Evolutionary conservation across 2,113 vertebrate species (phyloP), one percentile per base, ranked within the genome.

Genomic region (Tetrax tetrax): DNA sequence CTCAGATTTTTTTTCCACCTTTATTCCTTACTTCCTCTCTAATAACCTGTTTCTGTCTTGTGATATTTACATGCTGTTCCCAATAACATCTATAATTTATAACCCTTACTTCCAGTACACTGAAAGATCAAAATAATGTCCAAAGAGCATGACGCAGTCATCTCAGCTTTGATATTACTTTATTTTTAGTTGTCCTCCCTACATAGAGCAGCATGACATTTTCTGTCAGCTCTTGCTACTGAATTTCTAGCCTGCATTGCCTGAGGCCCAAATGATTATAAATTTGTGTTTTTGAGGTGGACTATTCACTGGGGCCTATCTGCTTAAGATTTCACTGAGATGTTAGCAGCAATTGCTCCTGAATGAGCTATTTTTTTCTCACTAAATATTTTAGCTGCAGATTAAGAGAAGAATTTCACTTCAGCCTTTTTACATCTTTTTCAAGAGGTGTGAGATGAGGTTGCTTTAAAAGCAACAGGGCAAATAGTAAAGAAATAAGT

Each of bases 141-240:
- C 94, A 82, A 91, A 91, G 89, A 89, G 66, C 87, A 66, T 74
- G 92, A 94, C 1, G 20, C 77, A 95, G 74, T 85, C 86, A 56
- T 89, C 75, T 84, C 65, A 63, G 89, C 86, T 93, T 95, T 92
- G 90, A 76, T 94, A 82, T 74, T 69, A 50, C 65, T 96, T 94
- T 97, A 95, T 96, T 97, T 96, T 95, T 85, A 95, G 93, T 91
- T 95, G 93, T 78, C 66, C 53, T 96, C 80, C 74, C 63, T 88
- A 54, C 57, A 56, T 29, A 84, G 89, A 79, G 31, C 45, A 91
- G 77, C 75, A 69, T 65, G 70, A 94, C 59, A 23, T 94, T 85
- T 97, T 83, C 94, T 87, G 74, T 87, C 89, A 93, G 68, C 47
- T 86, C 47, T 89, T 69, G 66, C 87, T 78, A 89, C 54, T 66